Conservation (phyloP, 2,888 invertebrate genomes). For the Parasteatoda lunata region DNA sequence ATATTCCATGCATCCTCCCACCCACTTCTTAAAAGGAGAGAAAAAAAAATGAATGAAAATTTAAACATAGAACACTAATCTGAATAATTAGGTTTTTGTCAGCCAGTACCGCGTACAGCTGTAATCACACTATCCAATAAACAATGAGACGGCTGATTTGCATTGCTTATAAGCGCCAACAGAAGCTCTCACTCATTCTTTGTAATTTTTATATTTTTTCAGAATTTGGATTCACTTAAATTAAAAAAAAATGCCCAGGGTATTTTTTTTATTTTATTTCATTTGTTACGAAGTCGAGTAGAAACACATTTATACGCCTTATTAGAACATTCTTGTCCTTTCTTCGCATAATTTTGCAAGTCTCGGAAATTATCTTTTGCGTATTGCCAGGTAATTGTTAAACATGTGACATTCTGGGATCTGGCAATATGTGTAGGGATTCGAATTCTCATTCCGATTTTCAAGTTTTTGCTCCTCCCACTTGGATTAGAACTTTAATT, state of each 20-base stretch:
- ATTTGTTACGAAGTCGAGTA: slow-evolving; percentile 50
- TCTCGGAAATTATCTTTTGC: slow-evolving; percentile 38
- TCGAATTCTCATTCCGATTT: slow-evolving; percentile 55
- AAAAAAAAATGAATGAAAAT: slow-evolving; percentile 57
- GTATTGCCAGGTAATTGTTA: slow-evolving; percentile 67
- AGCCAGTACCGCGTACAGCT: slow-evolving; percentile 58
- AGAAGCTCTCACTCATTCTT: slow-evolving; percentile 45
- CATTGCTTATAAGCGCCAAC: slow-evolving; percentile 63
- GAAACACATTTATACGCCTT: slow-evolving; percentile 65
- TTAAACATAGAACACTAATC: slow-evolving; percentile 68
- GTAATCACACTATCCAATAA: slow-evolving; percentile 67
- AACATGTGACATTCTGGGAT: slow-evolving; percentile 60
- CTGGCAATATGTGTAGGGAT: slow-evolving; percentile 56
- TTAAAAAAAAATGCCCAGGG: slow-evolving; percentile 46
- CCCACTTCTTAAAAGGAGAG: slow-evolving; percentile 15
- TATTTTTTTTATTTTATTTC: slow-evolving; percentile 43
- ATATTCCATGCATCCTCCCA: slow-evolving; percentile 29
- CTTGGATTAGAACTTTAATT: slow-evolving; percentile 61
- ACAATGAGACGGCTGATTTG: slow-evolving; percentile 67
- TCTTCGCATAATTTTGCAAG: neutral
- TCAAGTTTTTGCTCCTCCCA: slow-evolving; percentile 36
- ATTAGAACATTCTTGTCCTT: slow-evolving; percentile 51
- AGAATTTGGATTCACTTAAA: slow-evolving; percentile 59
- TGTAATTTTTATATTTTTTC: slow-evolving; percentile 51
- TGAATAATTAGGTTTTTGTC: slow-evolving; percentile 68